Evolutionary conservation across 2,888 invertebrate genomes (phyloP).

Genomic region (Spatulosminthurus flaviceps): DNA sequence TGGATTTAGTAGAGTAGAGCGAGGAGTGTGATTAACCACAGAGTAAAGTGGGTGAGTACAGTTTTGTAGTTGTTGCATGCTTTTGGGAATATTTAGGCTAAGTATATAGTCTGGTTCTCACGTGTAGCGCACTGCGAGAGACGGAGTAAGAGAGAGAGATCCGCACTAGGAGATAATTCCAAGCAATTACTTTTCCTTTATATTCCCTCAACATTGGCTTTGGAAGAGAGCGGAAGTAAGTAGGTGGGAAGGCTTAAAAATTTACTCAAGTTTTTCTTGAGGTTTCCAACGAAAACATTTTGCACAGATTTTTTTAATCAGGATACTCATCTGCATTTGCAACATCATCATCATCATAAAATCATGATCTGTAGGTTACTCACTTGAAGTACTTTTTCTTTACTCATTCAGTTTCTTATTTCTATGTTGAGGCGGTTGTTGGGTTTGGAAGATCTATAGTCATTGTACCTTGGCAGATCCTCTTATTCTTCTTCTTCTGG

Average conservation of each 20-base stretch:
- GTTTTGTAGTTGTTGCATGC: conserved; percentile 29
- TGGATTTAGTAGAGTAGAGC: conserved; percentile 34
- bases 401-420: not conserved
- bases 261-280: no score
- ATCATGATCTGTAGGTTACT: conserved; percentile 23
- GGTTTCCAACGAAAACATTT: no score
- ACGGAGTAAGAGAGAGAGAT: no score
- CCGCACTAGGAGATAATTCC: conserved; percentile 35
- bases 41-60: conserved; percentile 29
- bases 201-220: not conserved
- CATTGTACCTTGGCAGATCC: not conserved
- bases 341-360: conserved; percentile 7
- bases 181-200: conserved; percentile 41
- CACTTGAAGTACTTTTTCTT: not conserved
- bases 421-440: not conserved
- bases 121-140: no score
- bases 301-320: not conserved
- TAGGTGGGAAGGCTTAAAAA: not conserved
- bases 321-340: not conserved
- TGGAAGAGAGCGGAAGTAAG: not conserved
- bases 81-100: conserved; percentile 41
- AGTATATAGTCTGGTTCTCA: conserved; percentile 46
- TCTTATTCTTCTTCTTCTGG: not conserved
- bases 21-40: conserved; percentile 39
- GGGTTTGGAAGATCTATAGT: not conserved